Evolutionary conservation across 2,797 vertebrate genomes (phyloP).

Genomic region (Rhinella marina): DNA sequence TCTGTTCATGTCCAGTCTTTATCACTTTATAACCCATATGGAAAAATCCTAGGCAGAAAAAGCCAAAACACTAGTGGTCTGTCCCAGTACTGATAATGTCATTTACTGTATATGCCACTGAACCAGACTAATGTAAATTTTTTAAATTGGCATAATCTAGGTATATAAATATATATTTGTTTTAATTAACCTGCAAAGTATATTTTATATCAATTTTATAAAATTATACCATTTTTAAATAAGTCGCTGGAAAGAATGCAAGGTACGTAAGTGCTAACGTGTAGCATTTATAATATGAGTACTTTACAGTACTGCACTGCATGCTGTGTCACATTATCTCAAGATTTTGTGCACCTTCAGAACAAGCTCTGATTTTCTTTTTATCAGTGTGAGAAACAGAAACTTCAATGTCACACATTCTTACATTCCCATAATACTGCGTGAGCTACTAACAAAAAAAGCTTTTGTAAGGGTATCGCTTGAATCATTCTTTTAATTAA

Average conservation of each 20-base stretch:
- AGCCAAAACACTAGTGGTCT: neutral
- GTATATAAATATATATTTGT: too few relatives aligned
- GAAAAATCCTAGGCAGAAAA: too few relatives aligned
- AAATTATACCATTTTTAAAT: neutral
- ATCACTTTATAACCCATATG: too few relatives aligned
- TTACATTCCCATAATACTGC: conserved; percentile 40
- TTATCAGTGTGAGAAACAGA: conserved; percentile 52
- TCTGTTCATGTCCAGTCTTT: too few relatives aligned
- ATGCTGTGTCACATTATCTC: conserved; percentile 10
- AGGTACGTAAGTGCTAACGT: neutral
- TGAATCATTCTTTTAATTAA: neutral
- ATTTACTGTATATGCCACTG: neutral
- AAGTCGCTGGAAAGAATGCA: neutral
- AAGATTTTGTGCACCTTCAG: neutral
- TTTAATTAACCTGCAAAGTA: neutral
- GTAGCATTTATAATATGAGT: neutral
- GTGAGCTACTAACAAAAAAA: neutral
- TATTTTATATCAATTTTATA: neutral
- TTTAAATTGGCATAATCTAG: neutral
- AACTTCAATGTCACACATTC: neutral
- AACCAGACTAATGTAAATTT: neutral
- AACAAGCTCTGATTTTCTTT: neutral
- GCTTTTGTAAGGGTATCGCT: neutral
- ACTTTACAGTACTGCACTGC: neutral
- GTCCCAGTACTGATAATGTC: neutral